phyloP scores from a whole-genome alignment of 2,113 vertebrate genomes.

The Stigmatopora argus region DNA sequence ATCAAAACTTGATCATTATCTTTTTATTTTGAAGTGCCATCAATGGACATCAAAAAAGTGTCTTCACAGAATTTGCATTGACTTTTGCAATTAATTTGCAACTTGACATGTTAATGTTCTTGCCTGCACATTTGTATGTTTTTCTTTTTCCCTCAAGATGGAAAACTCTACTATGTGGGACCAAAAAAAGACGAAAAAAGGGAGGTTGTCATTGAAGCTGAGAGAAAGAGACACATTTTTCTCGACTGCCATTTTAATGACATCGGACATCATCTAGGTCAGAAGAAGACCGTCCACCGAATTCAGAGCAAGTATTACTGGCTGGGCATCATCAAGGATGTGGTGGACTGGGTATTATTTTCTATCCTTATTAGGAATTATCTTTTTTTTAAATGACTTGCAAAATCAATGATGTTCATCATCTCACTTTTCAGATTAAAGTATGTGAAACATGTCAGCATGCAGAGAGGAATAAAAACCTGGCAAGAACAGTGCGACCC shows the following conservation, averaged over 20 bases:
- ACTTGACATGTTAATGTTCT: not conserved
- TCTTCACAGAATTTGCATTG: not conserved
- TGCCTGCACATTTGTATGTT: not conserved
- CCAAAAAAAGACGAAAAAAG: constrained; percentile 85
- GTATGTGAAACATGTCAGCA: constrained; percentile 85
- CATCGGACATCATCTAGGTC: constrained; percentile 82
- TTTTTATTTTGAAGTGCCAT: too few relatives aligned
- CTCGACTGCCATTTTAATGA: constrained; percentile 85
- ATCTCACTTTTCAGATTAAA: constrained; percentile 74
- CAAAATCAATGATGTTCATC: not conserved
- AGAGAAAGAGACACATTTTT: constrained; percentile 80
- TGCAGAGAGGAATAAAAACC: constrained; percentile 77
- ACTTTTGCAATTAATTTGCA: not conserved
- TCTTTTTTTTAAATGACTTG: not conserved
- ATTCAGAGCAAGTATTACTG: constrained; percentile 90
- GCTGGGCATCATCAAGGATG: constrained; percentile 88
- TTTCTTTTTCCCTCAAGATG: constrained; percentile 53
- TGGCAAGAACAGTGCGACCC: constrained; percentile 66
- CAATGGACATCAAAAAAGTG: not conserved
- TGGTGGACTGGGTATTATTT: constrained; percentile 82
- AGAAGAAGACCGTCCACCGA: constrained; percentile 85
- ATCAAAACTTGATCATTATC: not conserved
- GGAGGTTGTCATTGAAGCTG: constrained; percentile 82
- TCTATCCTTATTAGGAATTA: not conserved
- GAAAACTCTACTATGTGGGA: constrained; percentile 83